Base-by-base conservation (phyloP, 2,797 vertebrate genomes). In the Falco rusticolus region DNA sequence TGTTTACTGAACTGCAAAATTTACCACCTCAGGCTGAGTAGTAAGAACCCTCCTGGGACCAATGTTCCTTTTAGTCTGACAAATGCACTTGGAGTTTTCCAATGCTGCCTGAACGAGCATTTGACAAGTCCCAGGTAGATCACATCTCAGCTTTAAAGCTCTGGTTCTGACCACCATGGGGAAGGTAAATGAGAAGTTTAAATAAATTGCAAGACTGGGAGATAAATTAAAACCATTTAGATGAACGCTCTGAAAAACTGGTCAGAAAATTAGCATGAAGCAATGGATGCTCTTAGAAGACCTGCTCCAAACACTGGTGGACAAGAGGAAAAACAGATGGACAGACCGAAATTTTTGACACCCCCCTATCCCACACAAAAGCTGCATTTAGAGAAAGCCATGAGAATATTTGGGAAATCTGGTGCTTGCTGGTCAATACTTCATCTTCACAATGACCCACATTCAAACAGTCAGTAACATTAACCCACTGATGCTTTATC, bases 1-100 rank as follows among this genome's bases (percentile, higher is more conserved):
- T 80, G 45, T 68, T 87, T 45, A 77, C 45, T 56, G 78, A 83
- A 57, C 64, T 83, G 64, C 64, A 92, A 85, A 96, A 93, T 77
- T 87, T 81, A 90, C 64, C 77, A 64, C 41, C 80, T 60, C 4
- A 0, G 31, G n/a, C 41, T 69, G 54, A 90, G 56, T 21, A 43
- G 43, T 60, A 65, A 92, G 54, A 68, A 43, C 28, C 61, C 86
- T 65, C n/a, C 50, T 5, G 81, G 87, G 90, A 54, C 31, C 47
- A 74, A 57, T 90, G 89, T 78, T 85, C 88, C 61, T 92, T 95
- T 85, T 39, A 93, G 64, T 70, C 53, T 34, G 4, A 89, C 74
- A 92, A 87, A 90, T 75, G 57, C 28, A 51, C 78, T 83, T 26
- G 28, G 75, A 87, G 75, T 10, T 92, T 85, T 74, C 74, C 33